Evolutionary conservation across 2,797 vertebrate genomes (phyloP).

Genomic region (Loris lydekkerianus): DNA sequence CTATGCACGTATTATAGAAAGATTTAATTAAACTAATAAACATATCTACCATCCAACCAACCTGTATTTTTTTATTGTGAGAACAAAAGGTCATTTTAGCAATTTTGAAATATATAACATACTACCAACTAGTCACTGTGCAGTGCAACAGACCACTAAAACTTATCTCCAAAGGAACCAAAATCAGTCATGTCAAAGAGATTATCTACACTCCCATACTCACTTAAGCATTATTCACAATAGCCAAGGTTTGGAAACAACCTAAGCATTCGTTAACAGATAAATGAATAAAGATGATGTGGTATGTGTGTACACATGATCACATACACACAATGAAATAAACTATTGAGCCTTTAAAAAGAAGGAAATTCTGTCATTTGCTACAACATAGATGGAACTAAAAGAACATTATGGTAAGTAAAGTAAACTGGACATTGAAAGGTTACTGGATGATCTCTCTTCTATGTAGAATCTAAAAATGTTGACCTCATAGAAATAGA

Average conservation of each 20-base stretch:
- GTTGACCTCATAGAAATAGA: not conserved
- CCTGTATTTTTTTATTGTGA: not conserved
- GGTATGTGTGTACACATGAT: not conserved
- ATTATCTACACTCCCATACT: not conserved
- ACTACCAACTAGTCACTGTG: not conserved
- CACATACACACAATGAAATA: not conserved
- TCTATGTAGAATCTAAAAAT: not conserved
- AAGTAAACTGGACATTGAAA: not conserved
- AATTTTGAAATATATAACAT: not conserved
- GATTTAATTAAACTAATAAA: not conserved
- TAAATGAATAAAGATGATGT: not conserved
- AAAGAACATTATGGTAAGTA: not conserved
- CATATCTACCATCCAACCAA: not conserved
- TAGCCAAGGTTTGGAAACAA: not conserved
- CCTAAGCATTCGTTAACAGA: not conserved
- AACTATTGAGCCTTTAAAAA: not conserved
- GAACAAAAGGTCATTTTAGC: not conserved
- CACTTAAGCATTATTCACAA: not conserved
- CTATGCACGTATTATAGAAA: not conserved
- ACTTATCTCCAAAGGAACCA: not conserved
- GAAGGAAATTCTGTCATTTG: not conserved
- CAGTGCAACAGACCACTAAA: not conserved
- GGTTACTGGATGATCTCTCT: not conserved
- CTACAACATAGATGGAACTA: not conserved
- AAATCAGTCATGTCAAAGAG: not conserved